Percentiles rank a stretch among this genome's conserved stretches.
phyloP scores from a whole-genome alignment of 2,113 vertebrate genomes.

The Falco punctatus region DNA sequence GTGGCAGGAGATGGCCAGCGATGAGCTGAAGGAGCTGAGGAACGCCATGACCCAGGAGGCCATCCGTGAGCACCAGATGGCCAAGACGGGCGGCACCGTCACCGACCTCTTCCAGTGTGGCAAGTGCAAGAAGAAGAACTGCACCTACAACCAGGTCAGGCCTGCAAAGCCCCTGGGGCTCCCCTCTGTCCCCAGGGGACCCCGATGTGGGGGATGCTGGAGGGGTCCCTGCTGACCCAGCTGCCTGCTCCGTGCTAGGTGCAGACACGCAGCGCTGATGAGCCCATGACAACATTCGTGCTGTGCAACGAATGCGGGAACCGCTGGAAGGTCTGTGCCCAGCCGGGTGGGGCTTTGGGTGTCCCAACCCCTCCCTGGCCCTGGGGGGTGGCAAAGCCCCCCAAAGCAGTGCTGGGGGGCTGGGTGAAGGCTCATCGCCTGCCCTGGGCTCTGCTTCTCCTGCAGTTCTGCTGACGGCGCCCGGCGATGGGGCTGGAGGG shows the following conservation, averaged over 20 bases:
- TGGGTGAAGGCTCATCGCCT: neutral
- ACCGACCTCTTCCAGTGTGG: conserved; percentile 94
- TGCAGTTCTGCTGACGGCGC: conserved; percentile 78
- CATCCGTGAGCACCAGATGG: conserved; percentile 98
- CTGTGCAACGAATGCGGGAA: conserved; percentile 97
- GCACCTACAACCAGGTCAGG: conserved; percentile 90
- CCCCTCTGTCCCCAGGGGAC: too few relatives aligned
- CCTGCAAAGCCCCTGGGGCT: rapidly evolving
- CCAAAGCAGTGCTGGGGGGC: rapidly evolving
- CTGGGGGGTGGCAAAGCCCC: neutral
- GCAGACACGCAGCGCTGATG: conserved; percentile 95
- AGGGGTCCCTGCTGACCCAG: rapidly evolving
- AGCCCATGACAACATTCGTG: conserved; percentile 98
- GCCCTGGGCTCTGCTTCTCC: conserved; percentile 18
- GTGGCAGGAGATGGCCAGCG: conserved; percentile 95
- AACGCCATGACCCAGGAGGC: conserved; percentile 94
- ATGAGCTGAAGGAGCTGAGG: conserved; percentile 92
- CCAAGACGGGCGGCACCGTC: conserved; percentile 91
- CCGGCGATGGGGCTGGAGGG: neutral
- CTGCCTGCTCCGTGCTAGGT: conserved; percentile 71
- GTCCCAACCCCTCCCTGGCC: neutral
- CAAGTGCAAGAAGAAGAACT: conserved; percentile 97
- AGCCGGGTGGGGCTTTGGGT: rapidly evolving
- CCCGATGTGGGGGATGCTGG: rapidly evolving
- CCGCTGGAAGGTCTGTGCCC: conserved; percentile 93